phyloP scores from a whole-genome alignment of 1,140 invertebrate genomes.

The Drosophila repleta region DNA sequence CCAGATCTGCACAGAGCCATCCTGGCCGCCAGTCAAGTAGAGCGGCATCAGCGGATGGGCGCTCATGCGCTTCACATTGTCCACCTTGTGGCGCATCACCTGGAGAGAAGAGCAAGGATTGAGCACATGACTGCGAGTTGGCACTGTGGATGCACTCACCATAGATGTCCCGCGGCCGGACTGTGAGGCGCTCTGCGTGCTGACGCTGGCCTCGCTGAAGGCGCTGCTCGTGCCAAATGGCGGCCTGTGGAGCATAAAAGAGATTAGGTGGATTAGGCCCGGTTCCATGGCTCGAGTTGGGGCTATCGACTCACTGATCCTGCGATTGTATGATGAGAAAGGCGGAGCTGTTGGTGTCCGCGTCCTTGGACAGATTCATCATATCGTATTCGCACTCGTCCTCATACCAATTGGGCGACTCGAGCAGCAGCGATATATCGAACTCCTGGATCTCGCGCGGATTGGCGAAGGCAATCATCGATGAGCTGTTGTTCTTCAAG shows the following conservation, averaged over 20 bases:
- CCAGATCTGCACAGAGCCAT: constrained; percentile 98
- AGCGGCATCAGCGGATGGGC: constrained; percentile 97
- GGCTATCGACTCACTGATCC: constrained; percentile 77
- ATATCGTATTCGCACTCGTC: constrained; percentile 98
- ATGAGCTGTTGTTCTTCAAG: constrained; percentile 92
- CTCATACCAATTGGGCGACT: constrained; percentile 95
- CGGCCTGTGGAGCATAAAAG: constrained; percentile 35
- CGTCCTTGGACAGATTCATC: constrained; percentile 92
- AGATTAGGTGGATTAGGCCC: not conserved
- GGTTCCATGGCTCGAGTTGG: not conserved
- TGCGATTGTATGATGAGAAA: constrained; percentile 97
- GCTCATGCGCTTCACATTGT: constrained; percentile 97
- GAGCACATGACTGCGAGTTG: not conserved
- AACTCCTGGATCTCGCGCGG: constrained; percentile 98
- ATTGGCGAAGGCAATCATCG: constrained; percentile 95
- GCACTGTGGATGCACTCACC: constrained; percentile 86
- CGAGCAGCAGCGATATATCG: constrained; percentile 95
- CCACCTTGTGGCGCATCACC: constrained; percentile 94
- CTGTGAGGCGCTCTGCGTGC: constrained; percentile 88
- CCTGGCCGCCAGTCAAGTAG: constrained; percentile 97
- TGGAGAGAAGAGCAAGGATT: constrained; percentile 67
- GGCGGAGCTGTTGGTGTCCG: constrained; percentile 90
- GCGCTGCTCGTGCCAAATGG: constrained; percentile 52
- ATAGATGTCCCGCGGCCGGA: constrained; percentile 94
- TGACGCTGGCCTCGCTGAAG: constrained; percentile 63